Evolutionary conservation across 2,888 invertebrate species (phyloP).

Genomic region (Drosophila demipolita): DNA sequence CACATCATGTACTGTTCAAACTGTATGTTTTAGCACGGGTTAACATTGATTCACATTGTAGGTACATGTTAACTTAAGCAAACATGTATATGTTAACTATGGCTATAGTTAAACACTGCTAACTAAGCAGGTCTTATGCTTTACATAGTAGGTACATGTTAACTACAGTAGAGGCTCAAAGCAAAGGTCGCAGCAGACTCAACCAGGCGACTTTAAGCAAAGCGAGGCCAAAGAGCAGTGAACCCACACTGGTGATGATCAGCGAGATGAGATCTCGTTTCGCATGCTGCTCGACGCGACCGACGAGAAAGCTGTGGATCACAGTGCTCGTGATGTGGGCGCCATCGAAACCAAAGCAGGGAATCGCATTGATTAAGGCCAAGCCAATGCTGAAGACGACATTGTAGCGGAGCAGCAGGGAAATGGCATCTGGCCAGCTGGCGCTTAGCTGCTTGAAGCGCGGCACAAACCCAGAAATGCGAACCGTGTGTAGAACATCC

Average conservation of each 20-base stretch:
- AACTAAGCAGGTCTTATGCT: not conserved
- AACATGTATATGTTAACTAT: not conserved
- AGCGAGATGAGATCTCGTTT: conserved; percentile 88
- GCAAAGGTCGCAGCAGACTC: conserved; percentile 78
- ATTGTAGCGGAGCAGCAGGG: conserved; percentile 92
- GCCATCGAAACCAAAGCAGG: conserved; percentile 97
- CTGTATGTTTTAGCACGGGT: not conserved
- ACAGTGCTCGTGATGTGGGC: conserved; percentile 93
- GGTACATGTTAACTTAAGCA: not conserved
- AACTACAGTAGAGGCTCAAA: conserved; percentile 22
- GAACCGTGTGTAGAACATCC: conserved; percentile 90
- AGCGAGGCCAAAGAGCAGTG: conserved; percentile 89
- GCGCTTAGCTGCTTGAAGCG: conserved; percentile 87
- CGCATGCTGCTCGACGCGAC: conserved; percentile 86
- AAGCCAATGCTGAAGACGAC: conserved; percentile 95
- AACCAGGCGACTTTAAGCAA: conserved; percentile 87
- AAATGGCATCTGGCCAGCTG: conserved; percentile 89
- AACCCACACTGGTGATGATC: conserved; percentile 90
- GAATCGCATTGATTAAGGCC: conserved; percentile 95
- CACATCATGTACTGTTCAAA: not conserved
- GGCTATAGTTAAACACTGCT: not conserved
- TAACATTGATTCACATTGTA: not conserved
- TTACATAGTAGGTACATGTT: not conserved
- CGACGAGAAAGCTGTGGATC: conserved; percentile 87
- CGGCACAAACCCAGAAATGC: conserved; percentile 92